A percentile compares a stretch with the other conserved stretches of the same genome.
These are phyloP conservation scores for Polypedilum vanderplanki DNA, from an alignment of 1,140 invertebrate genomes.

Conservation along the genomic window DNA sequence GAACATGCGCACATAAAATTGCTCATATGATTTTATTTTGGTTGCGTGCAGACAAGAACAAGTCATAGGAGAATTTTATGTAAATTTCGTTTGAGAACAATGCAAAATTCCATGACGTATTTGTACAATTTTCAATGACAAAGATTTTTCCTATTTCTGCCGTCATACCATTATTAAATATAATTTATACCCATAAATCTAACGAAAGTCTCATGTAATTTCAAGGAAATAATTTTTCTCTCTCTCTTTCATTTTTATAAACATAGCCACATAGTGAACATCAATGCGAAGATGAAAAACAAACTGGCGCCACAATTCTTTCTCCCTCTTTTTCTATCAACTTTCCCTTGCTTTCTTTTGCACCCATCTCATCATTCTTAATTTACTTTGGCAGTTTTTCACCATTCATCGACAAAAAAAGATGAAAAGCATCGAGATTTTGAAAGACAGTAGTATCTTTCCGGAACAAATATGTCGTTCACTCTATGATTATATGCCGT, in stretches of 20 bases:
- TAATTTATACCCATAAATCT: neutral
- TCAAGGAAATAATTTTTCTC: neutral
- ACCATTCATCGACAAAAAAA: neutral
- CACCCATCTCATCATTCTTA: neutral
- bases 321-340: neutral
- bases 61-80: neutral
- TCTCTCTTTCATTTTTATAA: neutral
- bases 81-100: neutral
- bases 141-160: neutral
- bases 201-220: neutral
- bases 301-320: neutral
- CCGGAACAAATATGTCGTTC: neutral
- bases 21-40: neutral
- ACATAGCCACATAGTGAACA: neutral
- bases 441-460: neutral
- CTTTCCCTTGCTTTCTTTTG: neutral
- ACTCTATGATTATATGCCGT: too few relatives aligned
- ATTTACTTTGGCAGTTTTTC: neutral
- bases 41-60: neutral
- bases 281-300: neutral
- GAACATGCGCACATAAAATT: neutral
- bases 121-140: neutral
- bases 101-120: neutral
- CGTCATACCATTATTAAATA: neutral
- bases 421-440: too few relatives aligned